Evolutionary conservation across 2,888 invertebrate species (phyloP), one percentile per base, ranked within the genome.

Genomic region (Agrochola circellaris): DNA sequence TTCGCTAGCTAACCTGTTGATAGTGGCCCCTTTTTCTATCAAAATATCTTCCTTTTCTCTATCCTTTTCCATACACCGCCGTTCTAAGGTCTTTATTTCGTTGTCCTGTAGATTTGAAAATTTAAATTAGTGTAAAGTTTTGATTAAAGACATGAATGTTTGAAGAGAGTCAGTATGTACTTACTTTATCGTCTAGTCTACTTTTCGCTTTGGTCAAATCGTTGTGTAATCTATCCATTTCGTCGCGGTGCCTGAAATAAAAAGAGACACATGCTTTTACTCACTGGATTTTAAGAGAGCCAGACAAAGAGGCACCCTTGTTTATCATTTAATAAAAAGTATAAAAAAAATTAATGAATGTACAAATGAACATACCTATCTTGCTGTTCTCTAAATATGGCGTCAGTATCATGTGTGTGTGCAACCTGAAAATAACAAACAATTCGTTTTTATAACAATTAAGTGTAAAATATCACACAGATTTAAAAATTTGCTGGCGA

Each of bases 1-100:
- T 38, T 97, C 97, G 38, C 94, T 93, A 1, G 97, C 97, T n/a
- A 98, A 87, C 65, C 97, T 95, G 91, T 98, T 98, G 78, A 98
- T 97, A 26, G 97, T 97, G 0, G 97, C 95, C 0, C 97, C 97
- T 83, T 98, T 98, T 62, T 98, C 98, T 67, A 97, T 95, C 64
- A 98, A 89, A 82, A 98, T 94, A 7, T 95, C 94, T 88, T 98
- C 98, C 72, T 97, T 97, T 30, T 97, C 97, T 82, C 97, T 94
- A 69, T 97, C 97, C 4, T 97, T 92, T 51, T 98, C 97, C 87
- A 95, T 95, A 85, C 97, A 97, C 20, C 95, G 96, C 58, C 95
- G 93, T 82, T 97, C 97, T 81, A 97, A 91, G n/a, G 92, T 92
- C 80, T 97, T 97, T 67, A 97, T 92, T 89, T 97, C 97, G 66